Percentiles rank a stretch among this genome's conserved stretches.
Conservation (phyloP, 2,113 vertebrate species). For the Cinclus cinclus region DNA sequence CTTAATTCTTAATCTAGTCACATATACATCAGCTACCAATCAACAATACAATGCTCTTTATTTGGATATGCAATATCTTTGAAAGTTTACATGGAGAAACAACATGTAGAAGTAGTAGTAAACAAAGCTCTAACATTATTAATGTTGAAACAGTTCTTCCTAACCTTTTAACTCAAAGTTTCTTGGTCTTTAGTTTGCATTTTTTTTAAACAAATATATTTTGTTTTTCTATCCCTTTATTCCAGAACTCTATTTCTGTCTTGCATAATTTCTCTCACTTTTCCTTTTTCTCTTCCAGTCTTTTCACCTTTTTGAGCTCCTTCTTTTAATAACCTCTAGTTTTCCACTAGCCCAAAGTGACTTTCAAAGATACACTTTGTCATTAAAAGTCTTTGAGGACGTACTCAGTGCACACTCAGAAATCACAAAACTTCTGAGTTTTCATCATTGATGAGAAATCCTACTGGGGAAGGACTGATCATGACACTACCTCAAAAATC, state of each 20-base stretch:
- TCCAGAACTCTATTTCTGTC: neutral
- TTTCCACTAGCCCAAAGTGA: neutral
- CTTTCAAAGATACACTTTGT: neutral
- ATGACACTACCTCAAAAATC: neutral
- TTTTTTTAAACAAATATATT: neutral
- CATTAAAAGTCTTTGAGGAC: neutral
- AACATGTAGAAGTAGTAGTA: neutral
- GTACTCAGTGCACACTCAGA: neutral
- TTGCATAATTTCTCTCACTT: neutral
- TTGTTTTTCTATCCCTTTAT: neutral
- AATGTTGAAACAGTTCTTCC: neutral
- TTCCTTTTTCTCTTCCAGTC: neutral
- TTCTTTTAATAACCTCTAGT: neutral
- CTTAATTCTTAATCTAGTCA: neutral
- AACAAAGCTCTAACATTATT: neutral
- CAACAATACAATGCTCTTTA: neutral
- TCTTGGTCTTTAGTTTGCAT: neutral
- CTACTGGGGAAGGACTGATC: neutral
- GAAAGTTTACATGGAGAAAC: neutral
- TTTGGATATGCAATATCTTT: neutral
- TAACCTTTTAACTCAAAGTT: neutral
- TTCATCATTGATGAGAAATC: neutral
- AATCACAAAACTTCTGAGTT: neutral
- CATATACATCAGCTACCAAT: neutral
- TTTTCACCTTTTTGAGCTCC: neutral